Evolutionary conservation across 1,140 invertebrate genomes (phyloP).

Genomic region (Drosophila truncata): DNA sequence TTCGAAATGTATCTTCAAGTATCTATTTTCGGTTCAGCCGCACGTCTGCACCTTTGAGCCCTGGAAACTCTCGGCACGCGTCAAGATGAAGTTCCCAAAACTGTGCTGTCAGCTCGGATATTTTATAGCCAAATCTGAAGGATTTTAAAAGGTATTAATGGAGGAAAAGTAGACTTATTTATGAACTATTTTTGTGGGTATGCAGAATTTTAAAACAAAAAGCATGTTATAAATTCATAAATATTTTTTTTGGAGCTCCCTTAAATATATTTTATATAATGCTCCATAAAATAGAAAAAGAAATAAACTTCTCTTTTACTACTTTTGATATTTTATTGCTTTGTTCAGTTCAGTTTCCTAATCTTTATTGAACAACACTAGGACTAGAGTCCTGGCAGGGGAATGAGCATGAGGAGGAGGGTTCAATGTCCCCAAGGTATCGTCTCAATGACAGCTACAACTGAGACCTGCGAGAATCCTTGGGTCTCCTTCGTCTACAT

Average conservation of each 20-base stretch:
- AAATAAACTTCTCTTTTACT: background rate
- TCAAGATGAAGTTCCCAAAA: conserved; percentile 6
- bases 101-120: background rate
- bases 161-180: background rate
- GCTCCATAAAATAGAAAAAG: too few species aligned
- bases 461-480: conserved; percentile 34
- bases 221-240: background rate
- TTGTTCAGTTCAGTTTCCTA: background rate
- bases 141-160: too few species aligned
- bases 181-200: background rate
- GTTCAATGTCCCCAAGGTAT: conserved; percentile 76
- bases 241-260: background rate
- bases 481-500: conserved; percentile 10
- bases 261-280: background rate
- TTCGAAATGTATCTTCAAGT: conserved; percentile 24
- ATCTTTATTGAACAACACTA: conserved; percentile 9
- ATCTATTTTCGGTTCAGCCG: conserved; percentile 24
- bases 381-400: background rate
- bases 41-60: conserved; percentile 77
- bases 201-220: background rate
- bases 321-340: background rate
- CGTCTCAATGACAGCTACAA: conserved; percentile 72
- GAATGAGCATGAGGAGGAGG: conserved; percentile 32
- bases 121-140: conserved; percentile 4
- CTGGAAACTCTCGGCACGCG: conserved; percentile 63